Conservation (phyloP, 2,888 invertebrate species). For the Caenorhabditis japonica region DNA sequence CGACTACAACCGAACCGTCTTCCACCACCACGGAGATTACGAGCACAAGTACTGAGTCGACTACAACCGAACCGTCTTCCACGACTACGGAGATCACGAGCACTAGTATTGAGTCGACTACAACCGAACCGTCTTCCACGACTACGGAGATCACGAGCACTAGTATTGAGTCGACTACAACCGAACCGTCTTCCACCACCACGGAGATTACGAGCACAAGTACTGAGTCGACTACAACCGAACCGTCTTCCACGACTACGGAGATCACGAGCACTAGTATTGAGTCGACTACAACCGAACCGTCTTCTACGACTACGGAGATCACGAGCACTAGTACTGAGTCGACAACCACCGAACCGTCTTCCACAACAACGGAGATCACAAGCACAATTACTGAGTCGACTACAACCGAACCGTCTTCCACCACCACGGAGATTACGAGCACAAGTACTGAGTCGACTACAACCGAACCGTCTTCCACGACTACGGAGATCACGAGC, state of each 20-base stretch:
- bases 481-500: neutral
- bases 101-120: neutral
- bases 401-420: neutral
- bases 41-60: conserved; percentile 1
- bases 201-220: neutral
- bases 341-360: neutral
- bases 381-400: neutral
- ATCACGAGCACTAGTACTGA: neutral
- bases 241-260: neutral
- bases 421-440: neutral
- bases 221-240: neutral
- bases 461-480: too few species aligned
- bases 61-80: neutral
- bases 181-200: neutral
- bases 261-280: neutral
- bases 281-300: neutral
- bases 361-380: neutral
- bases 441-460: neutral
- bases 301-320: neutral
- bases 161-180: neutral
- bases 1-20: neutral
- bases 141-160: neutral
- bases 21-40: neutral
- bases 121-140: neutral
- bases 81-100: neutral